Evolutionary conservation across 1,140 invertebrate species (phyloP).

Genomic region (Drosophila watanabei): DNA sequence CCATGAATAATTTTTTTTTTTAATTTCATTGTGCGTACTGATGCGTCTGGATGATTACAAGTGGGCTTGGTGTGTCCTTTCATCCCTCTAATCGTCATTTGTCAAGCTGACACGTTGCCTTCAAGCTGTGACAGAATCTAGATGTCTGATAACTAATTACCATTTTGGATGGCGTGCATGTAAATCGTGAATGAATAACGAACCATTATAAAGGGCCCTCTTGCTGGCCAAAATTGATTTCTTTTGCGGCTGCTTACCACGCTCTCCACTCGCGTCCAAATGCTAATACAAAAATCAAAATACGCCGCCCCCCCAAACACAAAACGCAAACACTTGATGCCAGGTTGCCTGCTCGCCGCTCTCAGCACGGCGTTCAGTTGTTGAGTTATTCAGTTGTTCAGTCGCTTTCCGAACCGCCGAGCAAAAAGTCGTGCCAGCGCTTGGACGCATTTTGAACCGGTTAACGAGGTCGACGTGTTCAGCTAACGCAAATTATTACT

Average conservation of each 20-base stretch:
- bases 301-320: conserved; percentile 6
- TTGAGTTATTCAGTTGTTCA: conserved; percentile 22
- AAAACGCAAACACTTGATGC: conserved; percentile 43
- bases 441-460: conserved; percentile 39
- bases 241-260: conserved; percentile 3
- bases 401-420: conserved; percentile 38
- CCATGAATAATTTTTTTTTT: conserved; percentile 30
- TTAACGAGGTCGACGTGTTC: conserved; percentile 61
- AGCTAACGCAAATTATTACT: conserved; percentile 44
- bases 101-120: conserved; percentile 31
- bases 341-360: conserved; percentile 22
- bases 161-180: conserved; percentile 17
- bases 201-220: background rate
- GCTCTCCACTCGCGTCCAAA: conserved; percentile 13
- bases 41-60: background rate
- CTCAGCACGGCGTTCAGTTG: conserved; percentile 14
- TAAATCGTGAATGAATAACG: conserved; percentile 19
- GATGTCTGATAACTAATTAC: conserved; percentile 48
- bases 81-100: conserved; percentile 32
- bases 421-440: conserved; percentile 44
- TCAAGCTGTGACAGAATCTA: conserved; percentile 21
- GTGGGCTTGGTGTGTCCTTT: conserved; percentile 11
- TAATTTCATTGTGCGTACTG: background rate
- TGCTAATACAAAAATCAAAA: conserved; percentile 39
- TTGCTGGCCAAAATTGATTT: conserved; percentile 38